These are phyloP conservation scores for Phyllopteryx taeniolatus DNA, from an alignment of 2,113 vertebrate genomes.

Conservation along the genomic window DNA sequence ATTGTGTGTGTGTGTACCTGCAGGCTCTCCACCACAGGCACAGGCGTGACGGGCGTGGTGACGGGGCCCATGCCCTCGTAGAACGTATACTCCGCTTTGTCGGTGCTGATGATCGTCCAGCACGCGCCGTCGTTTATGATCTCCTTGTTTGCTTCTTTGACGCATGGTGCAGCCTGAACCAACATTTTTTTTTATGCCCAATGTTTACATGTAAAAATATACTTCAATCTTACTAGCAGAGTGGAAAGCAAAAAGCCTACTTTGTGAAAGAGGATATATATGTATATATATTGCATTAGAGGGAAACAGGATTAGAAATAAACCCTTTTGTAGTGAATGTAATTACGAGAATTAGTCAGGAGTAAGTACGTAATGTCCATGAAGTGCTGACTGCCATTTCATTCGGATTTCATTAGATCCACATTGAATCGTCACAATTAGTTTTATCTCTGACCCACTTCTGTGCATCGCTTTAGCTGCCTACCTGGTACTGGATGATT, in stretches of 20 bases:
- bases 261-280: no score
- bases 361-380: no score
- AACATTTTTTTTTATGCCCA: not conserved
- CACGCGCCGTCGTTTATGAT: constrained; percentile 96
- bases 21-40: constrained; percentile 92
- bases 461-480: not conserved
- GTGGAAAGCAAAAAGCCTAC: not conserved
- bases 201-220: not conserved
- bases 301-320: no score
- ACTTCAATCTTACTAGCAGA: not conserved
- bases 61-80: constrained; percentile 97
- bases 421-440: not conserved
- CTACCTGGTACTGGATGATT: constrained; percentile 97
- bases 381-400: no score
- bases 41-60: constrained; percentile 89
- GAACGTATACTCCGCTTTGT: constrained; percentile 97
- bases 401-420: no score
- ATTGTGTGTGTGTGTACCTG: constrained; percentile 53
- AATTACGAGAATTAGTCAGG: no score
- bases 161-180: constrained; percentile 88
- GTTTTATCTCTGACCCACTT: not conserved
- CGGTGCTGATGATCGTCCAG: constrained; percentile 99
- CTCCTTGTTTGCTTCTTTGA: constrained; percentile 96
- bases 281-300: no score
- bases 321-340: no score